Evolutionary conservation across 2,888 invertebrate genomes (phyloP).

Genomic region (Lagria hirta): DNA sequence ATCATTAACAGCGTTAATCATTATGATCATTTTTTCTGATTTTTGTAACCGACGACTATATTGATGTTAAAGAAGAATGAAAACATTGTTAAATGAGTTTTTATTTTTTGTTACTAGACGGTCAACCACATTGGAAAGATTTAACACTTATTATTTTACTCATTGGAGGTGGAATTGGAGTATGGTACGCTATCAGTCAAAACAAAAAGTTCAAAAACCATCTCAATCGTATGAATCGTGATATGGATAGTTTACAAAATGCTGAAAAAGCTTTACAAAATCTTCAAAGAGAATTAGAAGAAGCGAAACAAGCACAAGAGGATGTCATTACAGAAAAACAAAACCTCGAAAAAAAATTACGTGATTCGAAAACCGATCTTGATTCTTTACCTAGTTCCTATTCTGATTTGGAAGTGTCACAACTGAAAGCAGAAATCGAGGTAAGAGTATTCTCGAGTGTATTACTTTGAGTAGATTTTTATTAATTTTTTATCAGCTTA

Average conservation of each 20-base stretch:
- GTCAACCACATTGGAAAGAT: constrained; percentile 72
- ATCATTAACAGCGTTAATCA: constrained; percentile 13
- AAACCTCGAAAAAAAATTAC: constrained; percentile 76
- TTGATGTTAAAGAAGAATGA: constrained; percentile 14
- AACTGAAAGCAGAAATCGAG: constrained; percentile 82
- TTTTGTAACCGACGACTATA: constrained; percentile 10
- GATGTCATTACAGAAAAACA: constrained; percentile 78
- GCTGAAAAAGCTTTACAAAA: constrained; percentile 86
- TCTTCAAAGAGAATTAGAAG: constrained; percentile 81
- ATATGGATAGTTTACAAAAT: constrained; percentile 88
- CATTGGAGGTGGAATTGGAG: constrained; percentile 81
- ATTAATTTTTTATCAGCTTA: no score
- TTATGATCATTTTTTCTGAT: constrained; percentile 9
- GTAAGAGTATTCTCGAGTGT: constrained; percentile 51
- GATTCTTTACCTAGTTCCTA: constrained; percentile 68
- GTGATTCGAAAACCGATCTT: constrained; percentile 71
- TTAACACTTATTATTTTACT: constrained; percentile 80
- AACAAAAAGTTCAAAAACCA: constrained; percentile 85
- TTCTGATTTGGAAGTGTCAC: constrained; percentile 78
- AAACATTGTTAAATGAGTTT: constrained; percentile 13
- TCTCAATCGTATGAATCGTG: constrained; percentile 87
- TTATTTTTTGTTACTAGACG: constrained; percentile 40
- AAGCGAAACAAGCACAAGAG: constrained; percentile 81
- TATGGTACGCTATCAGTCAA: constrained; percentile 90
- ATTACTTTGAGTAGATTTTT: no score